A percentile compares a stretch with the other conserved stretches of the same genome.
Evolutionary conservation across 1,140 invertebrate genomes (phyloP).

Genomic region (Agrypnia vestita): DNA sequence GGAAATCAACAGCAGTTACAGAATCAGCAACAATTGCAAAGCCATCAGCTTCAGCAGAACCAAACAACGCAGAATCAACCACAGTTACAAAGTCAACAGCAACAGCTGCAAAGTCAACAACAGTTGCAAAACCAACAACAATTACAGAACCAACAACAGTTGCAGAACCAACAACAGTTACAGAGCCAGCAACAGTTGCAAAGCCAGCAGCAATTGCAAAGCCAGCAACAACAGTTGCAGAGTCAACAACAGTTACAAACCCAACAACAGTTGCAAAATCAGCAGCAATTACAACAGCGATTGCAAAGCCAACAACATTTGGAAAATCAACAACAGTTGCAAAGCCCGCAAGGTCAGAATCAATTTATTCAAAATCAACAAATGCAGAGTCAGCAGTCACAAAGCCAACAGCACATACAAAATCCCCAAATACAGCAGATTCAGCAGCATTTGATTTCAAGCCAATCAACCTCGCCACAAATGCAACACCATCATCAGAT

Average conservation of each 20-base stretch:
- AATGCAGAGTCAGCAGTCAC: constrained; percentile 44
- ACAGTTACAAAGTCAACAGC: constrained; percentile 66
- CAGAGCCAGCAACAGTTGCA: constrained; percentile 69
- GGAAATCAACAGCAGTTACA: constrained; percentile 15
- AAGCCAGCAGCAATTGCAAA: constrained; percentile 62
- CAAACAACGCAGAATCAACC: constrained; percentile 38
- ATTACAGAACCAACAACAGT: constrained; percentile 74
- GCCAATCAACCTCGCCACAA: constrained; percentile 45
- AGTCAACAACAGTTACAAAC: constrained; percentile 64
- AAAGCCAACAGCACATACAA: constrained; percentile 49
- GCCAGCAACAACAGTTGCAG: constrained; percentile 61
- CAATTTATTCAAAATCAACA: constrained; percentile 50
- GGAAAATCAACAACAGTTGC: constrained; percentile 51
- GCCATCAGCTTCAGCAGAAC: constrained; percentile 47
- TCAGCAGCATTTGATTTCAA: constrained; percentile 54
- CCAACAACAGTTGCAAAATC: constrained; percentile 62
- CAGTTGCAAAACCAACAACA: constrained; percentile 71
- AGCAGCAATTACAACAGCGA: constrained; percentile 40
- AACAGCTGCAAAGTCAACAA: constrained; percentile 68
- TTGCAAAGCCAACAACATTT: constrained; percentile 52
- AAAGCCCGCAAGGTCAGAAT: constrained; percentile 41
- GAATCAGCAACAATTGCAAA: constrained; percentile 63
- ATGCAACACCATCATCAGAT: constrained; percentile 64
- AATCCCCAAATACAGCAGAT: constrained; percentile 58
- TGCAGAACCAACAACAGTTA: constrained; percentile 69